Conservation (phyloP, 2,113 vertebrate species). For the Meriones unguiculatus region DNA sequence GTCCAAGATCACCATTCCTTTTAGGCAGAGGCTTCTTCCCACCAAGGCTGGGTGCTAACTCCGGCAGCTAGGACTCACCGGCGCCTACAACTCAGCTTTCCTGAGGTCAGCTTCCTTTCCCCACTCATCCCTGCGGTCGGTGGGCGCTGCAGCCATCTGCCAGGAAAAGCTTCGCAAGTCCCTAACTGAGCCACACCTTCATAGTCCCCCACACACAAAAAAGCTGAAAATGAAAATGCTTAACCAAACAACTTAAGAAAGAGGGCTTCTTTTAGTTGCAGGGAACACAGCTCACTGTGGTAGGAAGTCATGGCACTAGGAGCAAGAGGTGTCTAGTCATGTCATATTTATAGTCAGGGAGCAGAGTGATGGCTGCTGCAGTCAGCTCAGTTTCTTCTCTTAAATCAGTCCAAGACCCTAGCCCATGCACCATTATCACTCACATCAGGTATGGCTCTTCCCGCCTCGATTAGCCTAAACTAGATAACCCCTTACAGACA, state of each 20-base stretch:
- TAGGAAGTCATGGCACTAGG: not conserved
- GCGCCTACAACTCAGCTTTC: not conserved
- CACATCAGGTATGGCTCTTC: not conserved
- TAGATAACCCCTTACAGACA: not conserved
- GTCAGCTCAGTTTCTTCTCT: not conserved
- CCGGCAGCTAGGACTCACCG: not conserved
- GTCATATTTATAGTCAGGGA: not conserved
- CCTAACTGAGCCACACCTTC: not conserved
- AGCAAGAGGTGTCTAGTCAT: too few relatives aligned
- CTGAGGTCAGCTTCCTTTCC: not conserved
- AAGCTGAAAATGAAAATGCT: not conserved
- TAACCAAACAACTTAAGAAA: not conserved
- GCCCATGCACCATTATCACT: not conserved
- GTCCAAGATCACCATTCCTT: slow-evolving; percentile 32
- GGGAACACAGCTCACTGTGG: not conserved
- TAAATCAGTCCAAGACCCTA: not conserved
- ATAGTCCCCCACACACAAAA: not conserved
- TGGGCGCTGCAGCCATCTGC: not conserved
- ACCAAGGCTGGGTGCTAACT: not conserved
- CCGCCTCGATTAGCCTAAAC: too few relatives aligned
- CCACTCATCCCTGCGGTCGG: not conserved
- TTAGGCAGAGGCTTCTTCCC: slow-evolving; percentile 15
- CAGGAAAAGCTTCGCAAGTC: not conserved
- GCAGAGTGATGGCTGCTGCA: not conserved
- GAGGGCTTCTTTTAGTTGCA: not conserved